phyloP scores from a whole-genome alignment of 2,113 vertebrate species.

The Xenopus laevis region DNA sequence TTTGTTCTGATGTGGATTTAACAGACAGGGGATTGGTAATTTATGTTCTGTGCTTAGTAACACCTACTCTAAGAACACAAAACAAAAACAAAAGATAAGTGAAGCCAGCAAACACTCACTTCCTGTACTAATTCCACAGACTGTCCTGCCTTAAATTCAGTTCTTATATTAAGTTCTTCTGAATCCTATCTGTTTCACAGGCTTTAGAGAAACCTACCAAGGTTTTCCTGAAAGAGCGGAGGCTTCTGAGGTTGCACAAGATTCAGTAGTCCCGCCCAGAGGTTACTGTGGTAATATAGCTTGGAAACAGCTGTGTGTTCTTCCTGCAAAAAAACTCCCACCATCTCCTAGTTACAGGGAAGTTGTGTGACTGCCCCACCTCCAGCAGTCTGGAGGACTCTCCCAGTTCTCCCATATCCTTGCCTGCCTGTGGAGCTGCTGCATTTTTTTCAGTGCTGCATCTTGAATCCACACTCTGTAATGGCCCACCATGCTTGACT shows the following conservation, averaged over 20 bases:
- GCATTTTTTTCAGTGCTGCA: neutral
- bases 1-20: neutral
- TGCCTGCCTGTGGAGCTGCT: neutral
- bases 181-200: neutral
- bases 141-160: neutral
- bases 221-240: no score
- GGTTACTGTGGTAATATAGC: slow-evolving; percentile 30
- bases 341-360: slow-evolving; percentile 38
- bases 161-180: neutral
- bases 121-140: neutral
- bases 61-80: neutral
- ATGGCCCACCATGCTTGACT: slow-evolving; percentile 26
- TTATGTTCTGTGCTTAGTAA: neutral
- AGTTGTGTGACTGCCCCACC: slow-evolving; percentile 36
- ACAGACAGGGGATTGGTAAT: neutral
- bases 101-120: neutral
- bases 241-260: neutral
- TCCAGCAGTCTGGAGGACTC: neutral
- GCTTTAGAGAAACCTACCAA: no score
- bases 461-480: slow-evolving; percentile 13
- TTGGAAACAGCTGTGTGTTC: slow-evolving; percentile 34
- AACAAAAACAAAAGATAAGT: neutral
- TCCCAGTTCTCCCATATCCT: neutral
- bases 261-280: slow-evolving; percentile 5
- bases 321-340: slow-evolving; percentile 12